A percentile compares a stretch with the other conserved stretches of the same genome.
These are phyloP conservation scores for Eucera pruinosa DNA, from an alignment of 2,888 invertebrate genomes.

Conservation along the genomic window DNA sequence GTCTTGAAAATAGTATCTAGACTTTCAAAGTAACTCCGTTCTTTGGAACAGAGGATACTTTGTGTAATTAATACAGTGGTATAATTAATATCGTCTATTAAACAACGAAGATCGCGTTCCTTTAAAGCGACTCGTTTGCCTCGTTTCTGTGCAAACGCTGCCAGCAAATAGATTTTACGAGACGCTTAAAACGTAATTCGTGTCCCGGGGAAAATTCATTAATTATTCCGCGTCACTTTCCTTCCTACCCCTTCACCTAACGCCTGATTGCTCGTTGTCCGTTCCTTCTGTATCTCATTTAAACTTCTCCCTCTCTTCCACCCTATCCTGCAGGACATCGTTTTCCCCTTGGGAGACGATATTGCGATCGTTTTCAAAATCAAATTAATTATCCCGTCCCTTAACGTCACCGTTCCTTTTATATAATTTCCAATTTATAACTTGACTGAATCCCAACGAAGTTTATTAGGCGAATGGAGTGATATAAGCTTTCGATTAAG, in stretches of 20 bases:
- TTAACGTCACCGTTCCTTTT: no score
- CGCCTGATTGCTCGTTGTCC: conserved; percentile 37
- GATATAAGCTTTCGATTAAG: no score
- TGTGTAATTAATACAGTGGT: background rate
- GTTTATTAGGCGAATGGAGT: no score
- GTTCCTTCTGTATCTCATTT: conserved; percentile 36
- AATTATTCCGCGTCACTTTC: conserved; percentile 56
- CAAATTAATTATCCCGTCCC: no score
- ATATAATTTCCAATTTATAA: no score
- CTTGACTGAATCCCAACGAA: no score
- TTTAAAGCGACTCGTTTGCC: background rate
- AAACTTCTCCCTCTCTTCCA: conserved; percentile 19
- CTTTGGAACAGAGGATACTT: no score
- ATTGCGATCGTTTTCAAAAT: background rate
- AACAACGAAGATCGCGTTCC: background rate
- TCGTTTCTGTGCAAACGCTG: conserved; percentile 30
- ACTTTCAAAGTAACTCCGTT: no score
- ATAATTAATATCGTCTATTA: conserved; percentile 20
- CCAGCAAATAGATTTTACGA: conserved; percentile 46
- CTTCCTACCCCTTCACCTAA: background rate
- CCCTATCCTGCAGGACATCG: background rate
- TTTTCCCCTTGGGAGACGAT: background rate
- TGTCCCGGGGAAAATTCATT: conserved; percentile 59
- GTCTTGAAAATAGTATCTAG: no score
- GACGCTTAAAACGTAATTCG: conserved; percentile 59